Percentiles rank a stretch among this genome's conserved stretches.
phyloP scores from a whole-genome alignment of 2,888 invertebrate genomes.

The Chironomus riparius region DNA sequence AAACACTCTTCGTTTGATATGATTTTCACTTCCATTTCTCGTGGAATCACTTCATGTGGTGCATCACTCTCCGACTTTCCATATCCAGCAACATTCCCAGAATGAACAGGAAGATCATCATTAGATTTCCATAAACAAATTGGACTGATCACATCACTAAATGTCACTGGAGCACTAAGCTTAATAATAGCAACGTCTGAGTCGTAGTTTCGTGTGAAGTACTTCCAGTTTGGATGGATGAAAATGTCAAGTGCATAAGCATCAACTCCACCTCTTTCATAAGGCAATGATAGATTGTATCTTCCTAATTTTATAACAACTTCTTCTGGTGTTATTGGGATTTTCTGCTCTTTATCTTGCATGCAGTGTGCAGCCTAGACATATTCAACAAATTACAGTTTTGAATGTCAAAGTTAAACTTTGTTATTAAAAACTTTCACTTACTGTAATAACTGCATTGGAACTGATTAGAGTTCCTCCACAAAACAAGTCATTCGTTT shows the following conservation, averaged over 20 bases:
- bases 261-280: not conserved
- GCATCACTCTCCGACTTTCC: slow-evolving; percentile 1
- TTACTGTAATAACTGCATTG: slow-evolving; percentile 1
- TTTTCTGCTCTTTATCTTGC: not conserved
- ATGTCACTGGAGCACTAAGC: not conserved
- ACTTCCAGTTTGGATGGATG: slow-evolving; percentile 22
- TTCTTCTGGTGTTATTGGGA: not conserved
- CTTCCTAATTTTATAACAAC: not conserved
- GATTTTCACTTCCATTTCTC: not conserved
- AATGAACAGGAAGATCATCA: not conserved
- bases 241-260: not conserved
- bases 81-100: slow-evolving; percentile 5
- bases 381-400: no score
- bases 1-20: slow-evolving; percentile 9
- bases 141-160: not conserved
- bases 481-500: not conserved
- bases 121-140: not conserved
- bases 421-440: not conserved
- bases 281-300: not conserved
- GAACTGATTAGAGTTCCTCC: slow-evolving; percentile 2
- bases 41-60: not conserved
- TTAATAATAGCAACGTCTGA: slow-evolving; percentile 7
- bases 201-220: not conserved
- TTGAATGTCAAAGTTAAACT: no score
- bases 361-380: slow-evolving; percentile 15